Percentiles rank a stretch among this genome's conserved stretches.
Evolutionary conservation across 2,888 invertebrate species (phyloP).

Genomic region (Hyppa rectilinea): DNA sequence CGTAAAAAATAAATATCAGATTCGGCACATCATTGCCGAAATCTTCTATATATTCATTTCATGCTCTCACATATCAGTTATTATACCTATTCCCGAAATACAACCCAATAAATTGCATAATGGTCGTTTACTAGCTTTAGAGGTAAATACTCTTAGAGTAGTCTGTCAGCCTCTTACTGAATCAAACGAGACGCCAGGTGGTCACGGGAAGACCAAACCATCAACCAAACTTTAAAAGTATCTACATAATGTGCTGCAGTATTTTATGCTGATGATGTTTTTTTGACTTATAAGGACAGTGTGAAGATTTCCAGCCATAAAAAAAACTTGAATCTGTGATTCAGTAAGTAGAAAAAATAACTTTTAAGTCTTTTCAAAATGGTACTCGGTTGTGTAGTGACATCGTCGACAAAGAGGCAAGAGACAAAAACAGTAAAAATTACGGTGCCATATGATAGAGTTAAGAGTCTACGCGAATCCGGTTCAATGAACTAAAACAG

Average conservation of each 20-base stretch:
- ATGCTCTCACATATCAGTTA: not conserved
- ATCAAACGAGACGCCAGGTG: too few species aligned
- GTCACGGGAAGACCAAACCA: too few species aligned
- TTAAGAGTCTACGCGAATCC: conserved; percentile 75
- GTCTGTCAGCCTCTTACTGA: too few species aligned
- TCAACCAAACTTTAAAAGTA: too few species aligned
- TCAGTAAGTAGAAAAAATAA: not conserved
- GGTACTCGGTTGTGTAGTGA: not conserved
- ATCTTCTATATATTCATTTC: not conserved
- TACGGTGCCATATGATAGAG: conserved; percentile 48
- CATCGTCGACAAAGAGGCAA: conserved; percentile 13
- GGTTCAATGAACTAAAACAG: conserved; percentile 78
- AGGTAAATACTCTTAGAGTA: too few species aligned
- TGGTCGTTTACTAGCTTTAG: too few species aligned
- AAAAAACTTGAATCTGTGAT: not conserved
- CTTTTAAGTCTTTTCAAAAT: not conserved
- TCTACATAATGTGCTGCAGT: too few species aligned
- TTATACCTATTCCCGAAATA: too few species aligned
- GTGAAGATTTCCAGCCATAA: not conserved
- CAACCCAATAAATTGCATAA: not conserved
- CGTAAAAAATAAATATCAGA: not conserved
- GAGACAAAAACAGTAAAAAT: conserved; percentile 9
- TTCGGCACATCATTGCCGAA: not conserved
- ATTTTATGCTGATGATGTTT: too few species aligned
- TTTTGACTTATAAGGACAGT: too few species aligned